Conservation (phyloP, 2,888 invertebrate genomes). For the Amblyteles armatorius region DNA sequence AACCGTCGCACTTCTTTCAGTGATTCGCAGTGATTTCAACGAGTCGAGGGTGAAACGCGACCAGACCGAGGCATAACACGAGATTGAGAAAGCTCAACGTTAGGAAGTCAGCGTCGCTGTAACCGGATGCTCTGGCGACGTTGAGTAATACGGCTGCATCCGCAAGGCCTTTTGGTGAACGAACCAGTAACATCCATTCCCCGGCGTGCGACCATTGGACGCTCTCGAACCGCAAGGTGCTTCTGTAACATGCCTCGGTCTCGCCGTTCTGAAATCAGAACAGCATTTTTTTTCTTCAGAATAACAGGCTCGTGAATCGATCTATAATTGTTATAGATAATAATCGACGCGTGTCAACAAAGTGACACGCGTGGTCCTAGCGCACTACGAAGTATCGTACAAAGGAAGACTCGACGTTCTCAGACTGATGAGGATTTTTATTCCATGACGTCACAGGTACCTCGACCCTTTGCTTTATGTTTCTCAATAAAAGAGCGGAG, state of each 20-base stretch:
- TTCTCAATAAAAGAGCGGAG: conserved; percentile 43
- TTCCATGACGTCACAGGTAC: conserved; percentile 49
- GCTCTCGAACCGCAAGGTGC: conserved; percentile 87
- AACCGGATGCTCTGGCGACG: conserved; percentile 85
- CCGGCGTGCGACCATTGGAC: conserved; percentile 87
- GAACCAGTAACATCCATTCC: conserved; percentile 88
- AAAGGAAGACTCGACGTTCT: conserved; percentile 20
- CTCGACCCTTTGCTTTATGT: conserved; percentile 46
- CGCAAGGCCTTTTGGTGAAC: conserved; percentile 87
- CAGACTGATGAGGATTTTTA: conserved; percentile 59
- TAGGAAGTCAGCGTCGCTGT: conserved; percentile 75
- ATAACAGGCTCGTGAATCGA: background rate
- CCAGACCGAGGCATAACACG: conserved; percentile 74
- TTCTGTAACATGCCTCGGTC: conserved; percentile 87
- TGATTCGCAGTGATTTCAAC: conserved; percentile 43
- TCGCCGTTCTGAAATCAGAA: conserved; percentile 86
- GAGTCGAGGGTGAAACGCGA: conserved; percentile 67
- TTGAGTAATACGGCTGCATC: conserved; percentile 88
- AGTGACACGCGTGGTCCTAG: no score
- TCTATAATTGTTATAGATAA: no score
- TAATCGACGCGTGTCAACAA: no score
- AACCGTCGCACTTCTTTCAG: conserved; percentile 22
- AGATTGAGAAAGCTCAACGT: conserved; percentile 74
- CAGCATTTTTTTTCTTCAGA: background rate
- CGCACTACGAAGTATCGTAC: background rate